Evolutionary conservation across 30 jellyfish, hydroid and myxozoan genomes (phyloP).

Genomic region (Turritopsis rubra): DNA sequence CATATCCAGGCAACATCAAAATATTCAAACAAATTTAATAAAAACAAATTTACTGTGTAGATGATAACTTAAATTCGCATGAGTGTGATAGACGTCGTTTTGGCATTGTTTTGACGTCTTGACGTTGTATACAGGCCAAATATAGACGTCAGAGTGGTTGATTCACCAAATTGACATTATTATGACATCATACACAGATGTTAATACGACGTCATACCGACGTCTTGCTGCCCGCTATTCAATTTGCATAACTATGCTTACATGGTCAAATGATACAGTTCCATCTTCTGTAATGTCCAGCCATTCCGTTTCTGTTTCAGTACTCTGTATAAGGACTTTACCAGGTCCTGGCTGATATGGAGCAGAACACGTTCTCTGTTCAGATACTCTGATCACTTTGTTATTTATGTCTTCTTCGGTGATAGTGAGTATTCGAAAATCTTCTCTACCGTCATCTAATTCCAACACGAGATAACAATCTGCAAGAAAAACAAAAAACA

Average conservation of each 20-base stretch:
- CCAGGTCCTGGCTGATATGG: neutral
- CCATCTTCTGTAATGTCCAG: neutral
- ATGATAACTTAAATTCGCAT: too few relatives aligned
- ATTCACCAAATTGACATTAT: too few relatives aligned
- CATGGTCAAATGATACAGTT: neutral
- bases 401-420: neutral
- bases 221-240: too few relatives aligned
- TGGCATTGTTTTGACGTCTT: too few relatives aligned
- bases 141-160: too few relatives aligned
- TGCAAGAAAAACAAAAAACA: neutral
- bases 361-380: neutral
- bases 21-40: too few relatives aligned
- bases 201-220: too few relatives aligned
- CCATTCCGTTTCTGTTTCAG: neutral
- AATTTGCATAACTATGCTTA: neutral
- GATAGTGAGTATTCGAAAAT: neutral
- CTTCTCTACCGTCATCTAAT: neutral
- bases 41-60: too few relatives aligned
- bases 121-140: too few relatives aligned
- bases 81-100: too few relatives aligned
- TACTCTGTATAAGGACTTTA: neutral
- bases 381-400: neutral
- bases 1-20: too few relatives aligned
- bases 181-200: too few relatives aligned
- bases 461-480: neutral